Evolutionary conservation across 2,113 vertebrate species (phyloP).

Genomic region (Callipepla squamata): DNA sequence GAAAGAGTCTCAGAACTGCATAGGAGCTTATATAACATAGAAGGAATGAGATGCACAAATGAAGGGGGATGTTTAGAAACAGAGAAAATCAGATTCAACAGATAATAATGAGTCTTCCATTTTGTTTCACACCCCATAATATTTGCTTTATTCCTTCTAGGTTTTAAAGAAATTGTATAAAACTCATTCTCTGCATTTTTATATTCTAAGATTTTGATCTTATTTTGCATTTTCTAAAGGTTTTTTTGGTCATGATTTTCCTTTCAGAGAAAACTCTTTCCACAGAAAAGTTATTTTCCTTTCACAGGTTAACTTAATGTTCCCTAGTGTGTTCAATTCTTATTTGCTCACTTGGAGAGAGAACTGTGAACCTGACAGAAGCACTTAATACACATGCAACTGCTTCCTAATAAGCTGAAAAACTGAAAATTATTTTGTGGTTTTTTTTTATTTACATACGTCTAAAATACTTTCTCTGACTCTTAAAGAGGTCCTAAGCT

Average conservation of each 20-base stretch:
- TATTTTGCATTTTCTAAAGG: background rate
- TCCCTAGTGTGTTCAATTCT: background rate
- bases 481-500: background rate
- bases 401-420: background rate
- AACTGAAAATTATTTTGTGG: background rate
- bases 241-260: background rate
- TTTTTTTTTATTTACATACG: background rate
- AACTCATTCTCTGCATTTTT: background rate
- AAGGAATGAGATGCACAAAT: background rate
- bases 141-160: background rate
- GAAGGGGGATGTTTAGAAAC: background rate
- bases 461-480: background rate
- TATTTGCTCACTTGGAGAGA: background rate
- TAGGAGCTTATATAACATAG: background rate
- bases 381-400: background rate
- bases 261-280: background rate
- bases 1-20: background rate
- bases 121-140: background rate
- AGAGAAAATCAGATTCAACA: background rate
- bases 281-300: background rate
- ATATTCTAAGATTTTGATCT: background rate
- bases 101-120: background rate
- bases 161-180: background rate
- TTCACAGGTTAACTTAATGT: background rate
- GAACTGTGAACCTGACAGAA: background rate